Evolutionary conservation across 2,797 vertebrate genomes (phyloP).

Genomic region (Rhincodon typus): DNA sequence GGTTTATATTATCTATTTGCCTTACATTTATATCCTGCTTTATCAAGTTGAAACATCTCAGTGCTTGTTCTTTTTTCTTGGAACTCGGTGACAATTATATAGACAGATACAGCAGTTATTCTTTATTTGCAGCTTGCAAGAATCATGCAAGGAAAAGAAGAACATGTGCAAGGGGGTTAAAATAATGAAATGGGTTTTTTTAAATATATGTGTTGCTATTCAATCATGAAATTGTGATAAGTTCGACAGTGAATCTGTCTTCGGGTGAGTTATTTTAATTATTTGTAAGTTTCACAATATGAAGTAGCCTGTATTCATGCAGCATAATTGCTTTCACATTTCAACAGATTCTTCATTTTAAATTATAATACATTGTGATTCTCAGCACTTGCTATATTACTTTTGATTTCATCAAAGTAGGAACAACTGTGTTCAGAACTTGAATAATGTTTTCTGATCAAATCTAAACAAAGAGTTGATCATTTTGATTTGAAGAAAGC

Average conservation of each 20-base stretch:
- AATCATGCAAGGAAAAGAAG: not conserved
- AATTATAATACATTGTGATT: not conserved
- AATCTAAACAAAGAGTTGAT: not conserved
- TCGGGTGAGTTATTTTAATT: not conserved
- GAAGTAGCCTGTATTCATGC: not conserved
- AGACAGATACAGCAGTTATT: not conserved
- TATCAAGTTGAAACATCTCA: not conserved
- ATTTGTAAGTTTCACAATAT: not conserved
- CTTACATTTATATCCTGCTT: not conserved
- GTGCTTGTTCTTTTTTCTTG: not conserved
- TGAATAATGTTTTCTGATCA: not conserved
- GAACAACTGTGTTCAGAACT: not conserved
- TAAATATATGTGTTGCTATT: not conserved
- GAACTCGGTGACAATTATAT: not conserved
- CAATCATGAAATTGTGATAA: not conserved
- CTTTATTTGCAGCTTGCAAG: not conserved
- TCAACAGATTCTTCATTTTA: not conserved
- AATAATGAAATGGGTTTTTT: not conserved
- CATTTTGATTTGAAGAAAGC: slow-evolving; percentile 22
- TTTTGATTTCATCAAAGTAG: not conserved
- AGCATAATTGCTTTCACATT: not conserved
- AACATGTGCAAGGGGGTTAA: not conserved
- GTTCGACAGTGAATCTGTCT: not conserved
- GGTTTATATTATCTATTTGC: not conserved
- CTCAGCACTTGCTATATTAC: not conserved